Base-by-base conservation (phyloP, 35 echinoderm and acorn worm genomes). In the Eucidaris tribuloides region DNA sequence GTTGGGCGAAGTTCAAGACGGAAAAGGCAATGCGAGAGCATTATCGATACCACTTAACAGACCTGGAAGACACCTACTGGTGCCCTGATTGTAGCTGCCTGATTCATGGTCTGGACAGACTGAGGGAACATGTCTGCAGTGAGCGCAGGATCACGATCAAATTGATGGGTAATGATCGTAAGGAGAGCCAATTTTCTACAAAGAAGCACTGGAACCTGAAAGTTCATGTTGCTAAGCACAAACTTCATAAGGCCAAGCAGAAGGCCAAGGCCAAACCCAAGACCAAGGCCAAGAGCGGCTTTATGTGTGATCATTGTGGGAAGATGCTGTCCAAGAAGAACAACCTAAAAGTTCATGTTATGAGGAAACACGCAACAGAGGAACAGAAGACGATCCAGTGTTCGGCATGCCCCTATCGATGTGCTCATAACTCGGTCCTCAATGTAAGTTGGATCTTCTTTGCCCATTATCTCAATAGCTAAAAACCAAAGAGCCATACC, bases 291-390 rank as follows among this genome's bases (percentile, higher is more conserved):
- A 50, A 71, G 25, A 96, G 91, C 29, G 81, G 66, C 48, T 86
- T 84, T 54, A 88, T 85, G 85, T 97, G 89, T 54, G 89, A 97
- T 41, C 59, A 86, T 30, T 97, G 94, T 58, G 94, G 94, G 19
- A 92, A 91, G 54, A 37, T 62, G 57, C 87, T 92, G 85, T 90
- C 89, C 29, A 92, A 85, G 60, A 70, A 72, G 4, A 91, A 96
- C 76, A 96, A 96, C 41, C 81, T 96, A 28, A 91, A 88, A 50
- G 83, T 96, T 22, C 93, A 96, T 38, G 48, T 76, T 18, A 24
- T 79, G 3, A 57, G 93, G 33, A 77, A 92, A 38, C 93, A 96
- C 40, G 84, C 93, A 17, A 84, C 89, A 0, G 89, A 91, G 0
- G 89, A 88, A 28, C 79, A 92, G 45, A 97, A 92, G 33, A 84